Conservation (phyloP, 2,888 invertebrate genomes). For the Megalurothrips usitatus region DNA sequence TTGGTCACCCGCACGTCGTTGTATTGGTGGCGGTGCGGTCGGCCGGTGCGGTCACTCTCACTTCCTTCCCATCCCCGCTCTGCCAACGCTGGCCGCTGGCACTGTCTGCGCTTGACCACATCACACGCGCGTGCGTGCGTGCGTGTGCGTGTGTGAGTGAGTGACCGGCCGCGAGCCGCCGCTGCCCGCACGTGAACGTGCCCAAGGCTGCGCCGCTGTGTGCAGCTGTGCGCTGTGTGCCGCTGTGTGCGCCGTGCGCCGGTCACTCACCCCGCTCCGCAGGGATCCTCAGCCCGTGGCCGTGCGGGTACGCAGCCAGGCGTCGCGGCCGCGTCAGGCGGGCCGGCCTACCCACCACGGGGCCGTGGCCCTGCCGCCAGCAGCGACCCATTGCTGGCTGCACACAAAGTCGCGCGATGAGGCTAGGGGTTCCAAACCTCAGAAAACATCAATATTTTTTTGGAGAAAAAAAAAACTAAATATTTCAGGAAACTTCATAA, state of each 20-base stretch:
- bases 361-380: too few relatives aligned
- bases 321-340: not conserved
- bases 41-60: not conserved
- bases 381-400: too few relatives aligned
- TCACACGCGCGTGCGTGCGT: too few relatives aligned
- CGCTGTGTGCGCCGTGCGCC: not conserved
- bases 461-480: too few relatives aligned
- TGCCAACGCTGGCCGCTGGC: not conserved
- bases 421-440: too few relatives aligned
- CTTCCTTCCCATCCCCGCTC: not conserved
- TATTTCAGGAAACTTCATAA: too few relatives aligned
- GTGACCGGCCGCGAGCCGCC: not conserved
- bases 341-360: not conserved
- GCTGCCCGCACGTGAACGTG: not conserved
- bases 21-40: not conserved
- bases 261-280: not conserved
- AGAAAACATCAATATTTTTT: too few relatives aligned
- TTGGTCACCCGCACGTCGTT: not conserved
- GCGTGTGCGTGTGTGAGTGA: too few relatives aligned
- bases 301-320: not conserved
- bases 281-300: not conserved
- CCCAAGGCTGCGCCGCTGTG: slow-evolving; percentile 13
- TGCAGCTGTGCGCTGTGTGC: not conserved
- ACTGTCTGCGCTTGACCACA: too few relatives aligned
- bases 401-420: too few relatives aligned